Conservation (phyloP, 2,113 vertebrate species). For the Tupaia chinensis region DNA sequence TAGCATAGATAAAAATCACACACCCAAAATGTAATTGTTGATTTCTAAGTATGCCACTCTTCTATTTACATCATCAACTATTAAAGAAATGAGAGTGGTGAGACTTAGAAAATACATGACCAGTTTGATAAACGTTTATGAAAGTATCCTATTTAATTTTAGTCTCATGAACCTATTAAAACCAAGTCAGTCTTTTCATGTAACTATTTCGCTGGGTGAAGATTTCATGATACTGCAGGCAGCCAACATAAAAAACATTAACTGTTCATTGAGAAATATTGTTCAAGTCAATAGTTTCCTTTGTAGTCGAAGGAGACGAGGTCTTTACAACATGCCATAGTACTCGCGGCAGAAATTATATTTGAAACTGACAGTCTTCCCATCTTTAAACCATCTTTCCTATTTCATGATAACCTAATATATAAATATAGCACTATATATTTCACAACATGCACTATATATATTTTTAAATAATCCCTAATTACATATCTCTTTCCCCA, state of each 20-base stretch:
- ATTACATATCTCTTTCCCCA: neutral
- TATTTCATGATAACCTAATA: neutral
- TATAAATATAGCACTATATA: neutral
- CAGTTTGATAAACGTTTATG: neutral
- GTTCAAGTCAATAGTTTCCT: constrained; percentile 18
- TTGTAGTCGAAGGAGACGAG: neutral
- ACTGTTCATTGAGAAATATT: constrained; percentile 38
- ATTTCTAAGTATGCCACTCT: neutral
- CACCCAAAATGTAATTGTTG: neutral
- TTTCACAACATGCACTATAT: neutral
- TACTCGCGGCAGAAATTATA: neutral
- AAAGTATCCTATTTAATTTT: constrained; percentile 27
- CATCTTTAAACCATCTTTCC: neutral
- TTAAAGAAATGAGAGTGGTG: neutral
- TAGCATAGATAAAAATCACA: neutral
- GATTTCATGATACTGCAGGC: fast-evolving
- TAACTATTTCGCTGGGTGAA: neutral
- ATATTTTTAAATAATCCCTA: neutral
- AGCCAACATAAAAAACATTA: neutral
- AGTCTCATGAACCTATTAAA: neutral
- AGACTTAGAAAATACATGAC: neutral
- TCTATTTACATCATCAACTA: neutral
- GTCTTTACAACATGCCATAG: neutral
- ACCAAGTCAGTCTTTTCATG: neutral
- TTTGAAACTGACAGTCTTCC: neutral